Percentiles rank a stretch among this genome's conserved stretches.
These are phyloP conservation scores for Neotoxoptera formosana DNA, from an alignment of 1,140 invertebrate species.

Conservation along the genomic window DNA sequence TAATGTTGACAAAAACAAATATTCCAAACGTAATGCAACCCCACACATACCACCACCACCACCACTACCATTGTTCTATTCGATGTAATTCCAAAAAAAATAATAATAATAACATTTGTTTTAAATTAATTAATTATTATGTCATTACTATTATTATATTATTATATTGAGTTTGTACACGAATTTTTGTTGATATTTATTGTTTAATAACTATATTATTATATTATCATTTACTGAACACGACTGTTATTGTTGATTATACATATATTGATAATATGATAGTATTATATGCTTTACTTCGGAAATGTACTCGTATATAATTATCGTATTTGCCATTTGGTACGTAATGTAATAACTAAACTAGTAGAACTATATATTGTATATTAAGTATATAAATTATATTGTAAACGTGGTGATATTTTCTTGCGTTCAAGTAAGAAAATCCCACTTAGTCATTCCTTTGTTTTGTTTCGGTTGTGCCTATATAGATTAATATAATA, in stretches of 20 bases:
- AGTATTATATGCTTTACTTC: background rate
- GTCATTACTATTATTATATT: background rate
- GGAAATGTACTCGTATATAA: background rate
- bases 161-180: slow-evolving; percentile 8
- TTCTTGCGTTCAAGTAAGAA: slow-evolving; percentile 42
- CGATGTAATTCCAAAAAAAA: background rate
- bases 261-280: slow-evolving; percentile 25
- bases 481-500: background rate
- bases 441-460: slow-evolving; percentile 25
- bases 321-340: slow-evolving; percentile 1
- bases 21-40: background rate
- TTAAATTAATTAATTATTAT: background rate
- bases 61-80: background rate
- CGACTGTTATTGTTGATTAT: slow-evolving; percentile 21
- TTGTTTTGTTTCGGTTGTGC: slow-evolving; percentile 32
- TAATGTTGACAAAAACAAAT: background rate
- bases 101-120: background rate
- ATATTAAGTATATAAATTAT: background rate
- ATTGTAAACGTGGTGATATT: slow-evolving; percentile 36
- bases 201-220: background rate
- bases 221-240: background rate
- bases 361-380: background rate
- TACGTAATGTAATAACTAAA: background rate
- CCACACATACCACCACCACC: background rate
- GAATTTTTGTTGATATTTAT: slow-evolving; percentile 25